Percentiles rank a stretch among this genome's conserved stretches.
Evolutionary conservation across 2,888 invertebrate species (phyloP).

Genomic region (Gastrophysa polygoni): DNA sequence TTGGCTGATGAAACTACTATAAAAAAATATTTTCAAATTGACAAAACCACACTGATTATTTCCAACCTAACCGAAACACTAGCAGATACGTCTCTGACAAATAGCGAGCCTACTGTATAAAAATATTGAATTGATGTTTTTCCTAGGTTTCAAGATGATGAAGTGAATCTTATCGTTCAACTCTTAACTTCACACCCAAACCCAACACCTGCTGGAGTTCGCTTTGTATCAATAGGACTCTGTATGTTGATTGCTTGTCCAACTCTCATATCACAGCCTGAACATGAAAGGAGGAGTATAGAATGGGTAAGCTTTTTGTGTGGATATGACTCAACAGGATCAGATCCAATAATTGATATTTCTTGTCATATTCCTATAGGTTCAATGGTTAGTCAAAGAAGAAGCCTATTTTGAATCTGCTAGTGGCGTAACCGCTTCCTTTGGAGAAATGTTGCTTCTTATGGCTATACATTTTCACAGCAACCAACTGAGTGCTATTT

Average conservation of each 20-base stretch:
- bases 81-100: too few relatives aligned
- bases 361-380: constrained; percentile 35
- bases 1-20: too few relatives aligned
- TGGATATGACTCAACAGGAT: background rate
- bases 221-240: constrained; percentile 90
- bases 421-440: constrained; percentile 84
- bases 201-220: constrained; percentile 88
- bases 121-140: too few relatives aligned
- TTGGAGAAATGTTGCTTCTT: constrained; percentile 93
- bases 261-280: constrained; percentile 71
- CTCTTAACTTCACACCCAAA: constrained; percentile 87
- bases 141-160: constrained; percentile 84
- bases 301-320: constrained; percentile 70
- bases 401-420: constrained; percentile 88
- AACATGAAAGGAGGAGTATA: constrained; percentile 84
- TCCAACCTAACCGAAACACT: too few relatives aligned
- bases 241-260: constrained; percentile 96
- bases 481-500: constrained; percentile 90
- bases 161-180: constrained; percentile 81
- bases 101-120: too few relatives aligned
- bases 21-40: too few relatives aligned
- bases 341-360: background rate
- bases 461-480: constrained; percentile 98
- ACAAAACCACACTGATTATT: too few relatives aligned
- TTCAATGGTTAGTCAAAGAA: constrained; percentile 90